Percentiles rank a stretch among this genome's conserved stretches.
Evolutionary conservation across 2,888 invertebrate species (phyloP).

Genomic region (Catocala nupta): DNA sequence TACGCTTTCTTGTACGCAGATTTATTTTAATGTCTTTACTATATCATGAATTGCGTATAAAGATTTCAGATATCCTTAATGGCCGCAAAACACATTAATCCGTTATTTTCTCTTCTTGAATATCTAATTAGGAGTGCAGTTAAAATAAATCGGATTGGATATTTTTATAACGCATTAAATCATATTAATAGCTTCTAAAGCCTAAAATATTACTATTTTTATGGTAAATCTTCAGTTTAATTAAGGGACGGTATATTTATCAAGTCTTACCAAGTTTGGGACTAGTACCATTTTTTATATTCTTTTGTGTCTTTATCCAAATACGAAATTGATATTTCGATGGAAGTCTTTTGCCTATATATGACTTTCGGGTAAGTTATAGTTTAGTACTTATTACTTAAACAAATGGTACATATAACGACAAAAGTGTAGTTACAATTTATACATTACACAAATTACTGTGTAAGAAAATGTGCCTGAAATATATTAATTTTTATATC

Average conservation of each 20-base stretch:
- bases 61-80: conserved; percentile 30
- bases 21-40: conserved; percentile 20
- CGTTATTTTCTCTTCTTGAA: conserved; percentile 39
- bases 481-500: too few relatives aligned
- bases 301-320: neutral
- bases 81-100: conserved; percentile 41
- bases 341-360: neutral
- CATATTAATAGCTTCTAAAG: conserved; percentile 45
- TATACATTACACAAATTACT: too few relatives aligned
- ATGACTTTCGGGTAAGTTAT: too few relatives aligned
- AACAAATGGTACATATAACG: too few relatives aligned
- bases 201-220: conserved; percentile 48
- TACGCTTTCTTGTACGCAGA: conserved; percentile 23
- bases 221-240: conserved; percentile 37
- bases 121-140: conserved; percentile 49
- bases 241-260: conserved; percentile 47
- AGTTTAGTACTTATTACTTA: too few relatives aligned
- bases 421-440: too few relatives aligned
- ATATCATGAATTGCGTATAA: conserved; percentile 38
- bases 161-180: conserved; percentile 46
- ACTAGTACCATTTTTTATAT: conserved; percentile 6
- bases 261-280: conserved; percentile 36
- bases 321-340: neutral
- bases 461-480: too few relatives aligned
- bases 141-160: conserved; percentile 42